phyloP scores from a whole-genome alignment of 2,797 vertebrate species.

The Natrix natrix region DNA sequence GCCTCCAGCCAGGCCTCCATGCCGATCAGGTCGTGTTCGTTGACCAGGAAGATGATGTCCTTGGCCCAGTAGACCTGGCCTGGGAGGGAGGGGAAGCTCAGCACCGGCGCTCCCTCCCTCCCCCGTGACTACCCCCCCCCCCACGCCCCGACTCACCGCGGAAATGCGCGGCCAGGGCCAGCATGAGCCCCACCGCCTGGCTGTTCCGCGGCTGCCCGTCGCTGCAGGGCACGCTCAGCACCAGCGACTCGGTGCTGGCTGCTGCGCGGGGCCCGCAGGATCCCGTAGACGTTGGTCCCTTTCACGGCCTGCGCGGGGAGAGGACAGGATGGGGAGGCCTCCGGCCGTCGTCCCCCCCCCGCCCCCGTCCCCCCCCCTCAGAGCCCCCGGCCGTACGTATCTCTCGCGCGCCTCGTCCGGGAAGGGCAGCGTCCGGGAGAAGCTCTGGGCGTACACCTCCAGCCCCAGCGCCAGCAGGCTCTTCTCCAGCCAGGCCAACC shows the following conservation, averaged over 20 bases:
- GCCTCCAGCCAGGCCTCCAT: constrained; percentile 95
- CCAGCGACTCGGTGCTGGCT: constrained; percentile 88
- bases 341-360: fast-evolving
- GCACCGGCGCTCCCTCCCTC: too few species aligned
- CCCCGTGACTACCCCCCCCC: fast-evolving
- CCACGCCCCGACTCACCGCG: constrained; percentile 76
- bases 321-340: fast-evolving
- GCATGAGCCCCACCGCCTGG: constrained; percentile 89
- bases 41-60: constrained; percentile 93
- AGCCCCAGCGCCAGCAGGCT: constrained; percentile 84
- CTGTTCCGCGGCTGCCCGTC: constrained; percentile 76
- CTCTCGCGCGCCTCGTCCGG: constrained; percentile 90
- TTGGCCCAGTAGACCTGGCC: constrained; percentile 95
- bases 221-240: constrained; percentile 86
- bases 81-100: constrained; percentile 46
- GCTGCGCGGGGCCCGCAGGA: constrained; percentile 87
- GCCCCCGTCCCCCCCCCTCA: too few species aligned
- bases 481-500: constrained; percentile 86
- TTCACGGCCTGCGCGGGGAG: constrained; percentile 78
- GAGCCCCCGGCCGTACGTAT: constrained; percentile 76
- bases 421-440: constrained; percentile 86
- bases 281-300: constrained; percentile 91
- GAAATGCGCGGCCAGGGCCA: constrained; percentile 88
- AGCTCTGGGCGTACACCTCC: constrained; percentile 86
- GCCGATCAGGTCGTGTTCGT: constrained; percentile 91